Percentiles rank a stretch among this genome's conserved stretches.
These are phyloP conservation scores for Aradus depressus DNA, from an alignment of 2,888 invertebrate species.

Conservation along the genomic window DNA sequence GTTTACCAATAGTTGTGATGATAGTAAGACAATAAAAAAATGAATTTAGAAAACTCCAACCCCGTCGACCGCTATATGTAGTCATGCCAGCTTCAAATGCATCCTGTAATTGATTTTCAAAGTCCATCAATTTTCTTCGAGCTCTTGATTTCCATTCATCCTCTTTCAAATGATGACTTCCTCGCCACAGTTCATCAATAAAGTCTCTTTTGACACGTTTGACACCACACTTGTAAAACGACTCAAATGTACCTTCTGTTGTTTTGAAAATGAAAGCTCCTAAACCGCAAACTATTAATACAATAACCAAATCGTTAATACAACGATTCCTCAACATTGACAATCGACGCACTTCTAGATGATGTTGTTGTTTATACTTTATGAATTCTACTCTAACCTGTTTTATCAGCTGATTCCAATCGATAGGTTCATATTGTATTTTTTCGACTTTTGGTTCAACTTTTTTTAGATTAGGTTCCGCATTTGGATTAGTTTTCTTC, in stretches of 20 bases:
- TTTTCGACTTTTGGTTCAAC: constrained; percentile 31
- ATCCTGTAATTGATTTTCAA: constrained; percentile 73
- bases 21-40: constrained; percentile 75
- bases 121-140: constrained; percentile 63
- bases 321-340: constrained; percentile 52
- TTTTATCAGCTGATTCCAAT: constrained; percentile 19
- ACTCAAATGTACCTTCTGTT: constrained; percentile 74
- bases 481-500: too few relatives aligned
- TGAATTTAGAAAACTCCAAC: constrained; percentile 81
- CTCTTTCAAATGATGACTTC: constrained; percentile 69
- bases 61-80: constrained; percentile 69
- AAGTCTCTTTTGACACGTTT: constrained; percentile 77
- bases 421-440: constrained; percentile 10
- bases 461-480: constrained; percentile 32
- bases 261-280: constrained; percentile 71
- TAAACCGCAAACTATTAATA: constrained; percentile 61
- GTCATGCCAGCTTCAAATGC: constrained; percentile 77
- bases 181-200: constrained; percentile 68
- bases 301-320: constrained; percentile 52
- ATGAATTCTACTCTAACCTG: constrained; percentile 29
- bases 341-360: constrained; percentile 45
- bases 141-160: constrained; percentile 86
- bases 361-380: constrained; percentile 42
- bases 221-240: constrained; percentile 77
- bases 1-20: constrained; percentile 80